phyloP scores from a whole-genome alignment of 1,140 invertebrate species.

The Thereuonema tuberculata region DNA sequence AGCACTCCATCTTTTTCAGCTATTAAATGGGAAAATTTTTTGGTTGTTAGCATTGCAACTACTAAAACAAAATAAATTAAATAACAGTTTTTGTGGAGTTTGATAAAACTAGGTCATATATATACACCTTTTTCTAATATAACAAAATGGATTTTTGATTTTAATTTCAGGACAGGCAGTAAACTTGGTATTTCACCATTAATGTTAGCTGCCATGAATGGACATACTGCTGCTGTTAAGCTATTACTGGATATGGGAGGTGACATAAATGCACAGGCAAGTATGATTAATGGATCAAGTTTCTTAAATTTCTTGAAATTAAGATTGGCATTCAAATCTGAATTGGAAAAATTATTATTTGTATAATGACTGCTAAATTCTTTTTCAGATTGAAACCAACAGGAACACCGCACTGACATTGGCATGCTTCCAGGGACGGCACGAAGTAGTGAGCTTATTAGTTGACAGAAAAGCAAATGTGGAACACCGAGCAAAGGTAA shows the following conservation, averaged over 20 bases:
- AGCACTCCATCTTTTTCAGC: too few relatives aligned
- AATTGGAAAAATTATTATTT: neutral
- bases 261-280: constrained; percentile 92
- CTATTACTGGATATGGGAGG: constrained; percentile 92
- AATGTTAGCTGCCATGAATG: constrained; percentile 99
- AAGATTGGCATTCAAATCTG: neutral
- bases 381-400: constrained; percentile 91
- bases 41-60: too few relatives aligned
- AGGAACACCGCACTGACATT: constrained; percentile 95
- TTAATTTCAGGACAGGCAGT: constrained; percentile 59
- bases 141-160: neutral
- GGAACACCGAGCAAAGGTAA: constrained; percentile 91
- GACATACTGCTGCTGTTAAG: constrained; percentile 66
- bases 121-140: neutral
- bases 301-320: neutral
- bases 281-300: too few relatives aligned
- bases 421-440: constrained; percentile 97
- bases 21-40: too few relatives aligned
- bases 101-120: too few relatives aligned
- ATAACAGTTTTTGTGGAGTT: too few relatives aligned
- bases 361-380: neutral
- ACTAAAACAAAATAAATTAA: too few relatives aligned
- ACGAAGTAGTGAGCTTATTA: constrained; percentile 92
- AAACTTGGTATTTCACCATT: constrained; percentile 96
- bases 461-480: constrained; percentile 96